Base-by-base conservation (phyloP, 1,140 invertebrate species). In the Neomicropteryx cornuta region DNA sequence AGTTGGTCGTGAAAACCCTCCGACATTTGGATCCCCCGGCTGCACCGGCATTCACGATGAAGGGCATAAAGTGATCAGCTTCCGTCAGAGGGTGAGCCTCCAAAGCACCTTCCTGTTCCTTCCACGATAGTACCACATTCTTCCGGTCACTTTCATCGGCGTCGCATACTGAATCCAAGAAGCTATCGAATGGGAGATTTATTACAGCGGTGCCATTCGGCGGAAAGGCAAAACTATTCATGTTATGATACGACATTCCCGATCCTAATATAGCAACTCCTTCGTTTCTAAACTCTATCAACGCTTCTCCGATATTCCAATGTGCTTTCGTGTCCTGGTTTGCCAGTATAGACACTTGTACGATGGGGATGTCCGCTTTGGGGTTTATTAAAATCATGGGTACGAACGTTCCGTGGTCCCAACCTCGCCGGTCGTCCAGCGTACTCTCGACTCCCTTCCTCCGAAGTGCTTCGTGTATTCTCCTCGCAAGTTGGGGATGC, bases 51-150 rank as follows among this genome's bases (percentile, higher is more conserved):
- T 40, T 41, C 6, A 52, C 50, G n/a, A 52, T 49, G n/a, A 52
- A 43, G 0, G 50, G 48, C 50, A 52, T 52, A 5, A 52, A 21
- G 44, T 52, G 50, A 18, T 52, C 50, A 3, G 50, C 50, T 8
- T 49, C 40, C 2, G 39, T 40, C 11, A 38, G 16, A 3, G 48
- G 48, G 24, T 52, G 50, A 8, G 39, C 33, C 1, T 43, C 43
- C 13, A 37, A 32, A n/a, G 22, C 44, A 13, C 39, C 43, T 2
- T 36, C 32, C 2, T 39, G 23, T 20, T 41, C 29, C 5, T 48
- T 43, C 48, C 48, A 52, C 3, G 35, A 11, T 10, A 49, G 28
- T 19, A 52, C n/a, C n/a, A n/a, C n/a, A n/a, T n/a, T 44, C 18
- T 38, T 28, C 27, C 46, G 38, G 8, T 35, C 44, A 2, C 18